Conservation (phyloP, 1,140 invertebrate species). For the Papilio polyxenes region DNA sequence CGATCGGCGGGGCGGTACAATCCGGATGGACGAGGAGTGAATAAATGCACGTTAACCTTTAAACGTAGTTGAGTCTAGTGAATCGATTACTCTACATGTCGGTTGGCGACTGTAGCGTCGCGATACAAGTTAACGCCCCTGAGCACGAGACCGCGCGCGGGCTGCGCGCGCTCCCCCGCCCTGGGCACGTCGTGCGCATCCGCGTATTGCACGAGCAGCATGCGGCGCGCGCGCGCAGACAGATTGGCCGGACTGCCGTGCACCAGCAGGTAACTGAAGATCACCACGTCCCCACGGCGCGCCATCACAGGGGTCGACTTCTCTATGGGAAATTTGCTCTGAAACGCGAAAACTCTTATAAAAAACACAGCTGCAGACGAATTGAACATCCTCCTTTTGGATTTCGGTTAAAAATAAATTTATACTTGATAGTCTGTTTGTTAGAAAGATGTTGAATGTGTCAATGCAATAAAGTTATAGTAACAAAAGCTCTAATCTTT, state of each 20-base stretch:
- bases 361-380: not conserved
- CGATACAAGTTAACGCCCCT: conserved; percentile 54
- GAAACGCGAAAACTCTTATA: conserved; percentile 34
- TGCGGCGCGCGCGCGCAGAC: conserved; percentile 77
- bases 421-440: no score
- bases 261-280: conserved; percentile 83
- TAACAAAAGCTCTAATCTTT: no score
- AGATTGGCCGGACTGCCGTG: conserved; percentile 83
- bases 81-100: conserved; percentile 36
- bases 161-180: conserved; percentile 48
- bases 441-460: no score
- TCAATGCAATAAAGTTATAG: no score
- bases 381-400: no score
- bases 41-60: no score
- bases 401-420: no score
- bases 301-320: conserved; percentile 81
- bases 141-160: conserved; percentile 55
- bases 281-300: conserved; percentile 81
- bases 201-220: conserved; percentile 82
- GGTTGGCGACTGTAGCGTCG: conserved; percentile 55
- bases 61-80: no score
- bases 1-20: no score
- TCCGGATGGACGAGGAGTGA: no score
- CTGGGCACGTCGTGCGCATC: conserved; percentile 81
- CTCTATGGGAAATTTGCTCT: conserved; percentile 81